Conservation (phyloP, 2,113 vertebrate genomes). For the western clawed frog (Xenopus tropicalis) region UCB_Xtro_10.0 CM004451.2:66791501-66792000, state of each 20-base stretch:
- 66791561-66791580: conserved; percentile 64
- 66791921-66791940: conserved; percentile 88
- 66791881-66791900: conserved; percentile 96
- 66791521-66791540: conserved; percentile 66
- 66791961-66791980: conserved; percentile 98
- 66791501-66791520: conserved; percentile 67
- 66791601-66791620: conserved; percentile 15
- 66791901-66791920: conserved; percentile 94
- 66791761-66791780: not conserved
- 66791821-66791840: conserved; percentile 70
- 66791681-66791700: not conserved
- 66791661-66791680: not conserved
- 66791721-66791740: not conserved
- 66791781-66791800: conserved; percentile 57
- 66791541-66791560: conserved; percentile 69
- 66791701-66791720: too few relatives aligned
- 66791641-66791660: too few relatives aligned
- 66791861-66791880: conserved; percentile 82
- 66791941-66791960: conserved; percentile 93
- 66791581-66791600: conserved; percentile 59
- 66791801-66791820: conserved; percentile 66
- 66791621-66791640: not conserved
- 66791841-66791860: conserved; percentile 79
- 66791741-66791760: not conserved
- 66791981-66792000: conserved; percentile 97